Percentiles rank a stretch among this genome's conserved stretches.
Evolutionary conservation across 2,113 vertebrate genomes (phyloP).

Genomic region (Mus spicilegus): DNA sequence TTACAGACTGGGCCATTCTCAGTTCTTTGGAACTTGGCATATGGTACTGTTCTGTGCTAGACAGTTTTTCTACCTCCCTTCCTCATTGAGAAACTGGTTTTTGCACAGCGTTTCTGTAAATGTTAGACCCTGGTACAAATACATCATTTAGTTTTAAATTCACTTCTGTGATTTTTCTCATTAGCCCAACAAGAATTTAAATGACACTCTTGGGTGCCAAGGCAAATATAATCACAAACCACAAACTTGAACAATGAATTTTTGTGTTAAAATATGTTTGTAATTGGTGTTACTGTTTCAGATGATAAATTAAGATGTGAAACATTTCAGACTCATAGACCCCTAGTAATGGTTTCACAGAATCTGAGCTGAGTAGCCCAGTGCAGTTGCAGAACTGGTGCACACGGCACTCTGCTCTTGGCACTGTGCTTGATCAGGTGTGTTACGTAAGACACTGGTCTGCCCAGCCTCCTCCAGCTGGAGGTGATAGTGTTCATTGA

Average conservation of each 20-base stretch:
- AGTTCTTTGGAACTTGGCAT: background rate
- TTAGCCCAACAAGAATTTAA: conserved; percentile 53
- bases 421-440: background rate
- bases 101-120: background rate
- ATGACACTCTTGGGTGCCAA: background rate
- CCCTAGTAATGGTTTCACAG: background rate
- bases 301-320: background rate
- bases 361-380: background rate
- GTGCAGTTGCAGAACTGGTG: background rate
- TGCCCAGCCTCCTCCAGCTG: background rate
- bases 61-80: background rate
- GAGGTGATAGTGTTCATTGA: background rate
- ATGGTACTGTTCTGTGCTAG: background rate
- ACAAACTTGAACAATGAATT: background rate
- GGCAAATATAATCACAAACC: background rate
- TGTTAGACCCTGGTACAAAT: background rate
- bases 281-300: conserved; percentile 21
- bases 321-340: background rate
- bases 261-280: background rate
- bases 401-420: background rate
- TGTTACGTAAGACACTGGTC: background rate
- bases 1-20: background rate
- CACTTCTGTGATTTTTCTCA: conserved; percentile 54
- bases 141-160: conserved; percentile 40
- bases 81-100: background rate